phyloP scores from a whole-genome alignment of 2,113 vertebrate genomes.

The Xiphias gladius region DNA sequence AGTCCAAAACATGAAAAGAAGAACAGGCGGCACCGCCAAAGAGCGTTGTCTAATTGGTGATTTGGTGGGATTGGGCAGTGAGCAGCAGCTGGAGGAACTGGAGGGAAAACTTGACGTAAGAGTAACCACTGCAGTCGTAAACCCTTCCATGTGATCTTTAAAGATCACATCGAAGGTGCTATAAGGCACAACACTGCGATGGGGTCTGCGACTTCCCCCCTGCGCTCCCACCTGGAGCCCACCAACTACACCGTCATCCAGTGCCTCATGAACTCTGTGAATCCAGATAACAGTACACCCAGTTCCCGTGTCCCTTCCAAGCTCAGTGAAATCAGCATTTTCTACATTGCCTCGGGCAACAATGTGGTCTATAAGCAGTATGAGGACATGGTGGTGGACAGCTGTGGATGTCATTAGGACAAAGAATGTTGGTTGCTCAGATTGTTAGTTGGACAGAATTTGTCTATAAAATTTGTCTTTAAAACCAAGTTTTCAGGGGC shows the following conservation, averaged over 20 bases:
- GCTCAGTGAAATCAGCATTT: conserved; percentile 90
- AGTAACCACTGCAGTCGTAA: not conserved
- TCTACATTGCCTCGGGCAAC: conserved; percentile 92
- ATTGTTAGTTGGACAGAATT: no score
- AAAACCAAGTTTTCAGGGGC: no score
- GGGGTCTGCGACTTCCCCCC: conserved; percentile 91
- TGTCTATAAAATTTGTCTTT: no score
- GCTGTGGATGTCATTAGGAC: conserved; percentile 66
- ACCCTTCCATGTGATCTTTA: conserved; percentile 81
- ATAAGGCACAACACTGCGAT: conserved; percentile 91
- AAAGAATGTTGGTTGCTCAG: not conserved
- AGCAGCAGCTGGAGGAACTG: not conserved
- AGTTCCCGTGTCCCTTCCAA: conserved; percentile 91
- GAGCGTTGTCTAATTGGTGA: not conserved
- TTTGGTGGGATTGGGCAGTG: not conserved
- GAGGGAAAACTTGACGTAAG: conserved; percentile 23
- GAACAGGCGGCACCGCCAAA: not conserved
- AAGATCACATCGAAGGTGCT: no score
- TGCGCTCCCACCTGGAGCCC: conserved; percentile 91
- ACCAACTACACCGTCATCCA: conserved; percentile 94
- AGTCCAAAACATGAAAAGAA: not conserved
- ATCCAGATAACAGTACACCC: conserved; percentile 88
- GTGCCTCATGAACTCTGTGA: conserved; percentile 93
- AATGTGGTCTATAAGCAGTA: conserved; percentile 95
- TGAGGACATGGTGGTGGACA: conserved; percentile 77